Conservation (phyloP, 2,888 invertebrate genomes). For the Unio delphinus region DNA sequence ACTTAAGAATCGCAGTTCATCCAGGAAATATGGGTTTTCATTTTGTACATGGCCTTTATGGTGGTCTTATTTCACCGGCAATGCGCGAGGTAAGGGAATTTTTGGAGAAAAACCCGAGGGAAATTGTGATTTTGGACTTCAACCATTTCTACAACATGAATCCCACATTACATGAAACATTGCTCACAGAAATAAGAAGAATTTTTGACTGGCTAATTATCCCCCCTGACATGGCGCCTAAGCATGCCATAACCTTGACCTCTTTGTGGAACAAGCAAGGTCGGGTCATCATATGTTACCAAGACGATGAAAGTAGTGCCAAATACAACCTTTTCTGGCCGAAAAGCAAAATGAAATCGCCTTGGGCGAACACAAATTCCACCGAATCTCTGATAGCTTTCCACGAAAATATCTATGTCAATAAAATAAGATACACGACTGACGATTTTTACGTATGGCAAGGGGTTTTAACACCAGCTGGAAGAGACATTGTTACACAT, state of each 20-base stretch:
- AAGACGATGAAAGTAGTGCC: slow-evolving; percentile 37
- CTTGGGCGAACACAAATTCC: slow-evolving; percentile 84
- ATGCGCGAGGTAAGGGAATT: slow-evolving; percentile 80
- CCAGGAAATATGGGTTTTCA: slow-evolving; percentile 76
- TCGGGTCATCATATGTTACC: slow-evolving; percentile 70
- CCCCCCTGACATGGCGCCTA: slow-evolving; percentile 69
- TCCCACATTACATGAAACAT: slow-evolving; percentile 77
- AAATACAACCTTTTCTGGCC: slow-evolving; percentile 76
- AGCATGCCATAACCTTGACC: slow-evolving; percentile 76
- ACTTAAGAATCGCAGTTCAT: slow-evolving; percentile 84
- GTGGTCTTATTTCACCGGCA: slow-evolving; percentile 78
- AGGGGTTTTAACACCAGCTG: slow-evolving; percentile 81
- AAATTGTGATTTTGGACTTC: slow-evolving; percentile 85
- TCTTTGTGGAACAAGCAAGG: slow-evolving; percentile 76
- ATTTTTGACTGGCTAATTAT: slow-evolving; percentile 78
- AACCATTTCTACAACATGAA: slow-evolving; percentile 87
- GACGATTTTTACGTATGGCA: slow-evolving; percentile 83
- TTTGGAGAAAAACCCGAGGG: slow-evolving; percentile 80
- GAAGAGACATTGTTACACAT: slow-evolving; percentile 47
- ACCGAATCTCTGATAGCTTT: slow-evolving; percentile 76
- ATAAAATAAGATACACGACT: slow-evolving; percentile 72
- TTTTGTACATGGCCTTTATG: slow-evolving; percentile 87
- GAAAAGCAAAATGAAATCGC: slow-evolving; percentile 80
- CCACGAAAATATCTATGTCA: slow-evolving; percentile 76
- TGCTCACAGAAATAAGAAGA: slow-evolving; percentile 77